Percentiles rank a stretch among this genome's conserved stretches.
These are phyloP conservation scores for Antennarius striatus DNA, from an alignment of 2,113 vertebrate species.

Conservation along the genomic window DNA sequence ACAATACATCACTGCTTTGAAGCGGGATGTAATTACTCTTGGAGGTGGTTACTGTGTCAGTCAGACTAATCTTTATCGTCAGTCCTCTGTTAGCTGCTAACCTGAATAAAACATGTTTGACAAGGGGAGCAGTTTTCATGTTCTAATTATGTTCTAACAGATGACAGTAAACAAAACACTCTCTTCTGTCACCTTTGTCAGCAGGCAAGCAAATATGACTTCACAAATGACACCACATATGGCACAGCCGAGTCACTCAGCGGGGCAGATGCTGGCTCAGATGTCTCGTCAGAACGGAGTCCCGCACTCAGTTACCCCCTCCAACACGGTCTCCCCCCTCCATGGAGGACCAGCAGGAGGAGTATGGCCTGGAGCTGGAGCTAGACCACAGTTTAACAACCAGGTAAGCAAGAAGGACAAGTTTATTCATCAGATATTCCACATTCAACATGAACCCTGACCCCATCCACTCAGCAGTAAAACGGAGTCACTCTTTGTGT, in stretches of 20 bases:
- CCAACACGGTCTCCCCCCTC: conserved; percentile 68
- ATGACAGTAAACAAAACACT: not conserved
- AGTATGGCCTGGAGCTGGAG: conserved; percentile 72
- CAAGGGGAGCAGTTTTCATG: no score
- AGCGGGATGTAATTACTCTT: not conserved
- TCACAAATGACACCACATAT: conserved; percentile 81
- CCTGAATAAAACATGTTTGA: no score
- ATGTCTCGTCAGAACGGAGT: conserved; percentile 87
- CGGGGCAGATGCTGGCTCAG: conserved; percentile 89
- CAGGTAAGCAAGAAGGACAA: conserved; percentile 79
- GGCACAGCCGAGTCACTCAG: conserved; percentile 78
- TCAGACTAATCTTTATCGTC: not conserved
- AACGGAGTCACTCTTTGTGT: conserved; percentile 6
- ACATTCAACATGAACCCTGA: not conserved
- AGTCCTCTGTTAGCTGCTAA: not conserved
- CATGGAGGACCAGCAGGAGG: conserved; percentile 63
- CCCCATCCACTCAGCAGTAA: not conserved
- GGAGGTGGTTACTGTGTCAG: not conserved
- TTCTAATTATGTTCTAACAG: not conserved
- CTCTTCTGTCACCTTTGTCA: not conserved
- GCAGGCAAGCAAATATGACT: conserved; percentile 80
- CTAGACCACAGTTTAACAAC: conserved; percentile 84
- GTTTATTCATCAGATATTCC: not conserved
- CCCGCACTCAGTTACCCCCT: conserved; percentile 67
- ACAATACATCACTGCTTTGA: no score